Evolutionary conservation across 2,113 vertebrate genomes (phyloP).

Genomic region (Nothoprocta pentlandii): DNA sequence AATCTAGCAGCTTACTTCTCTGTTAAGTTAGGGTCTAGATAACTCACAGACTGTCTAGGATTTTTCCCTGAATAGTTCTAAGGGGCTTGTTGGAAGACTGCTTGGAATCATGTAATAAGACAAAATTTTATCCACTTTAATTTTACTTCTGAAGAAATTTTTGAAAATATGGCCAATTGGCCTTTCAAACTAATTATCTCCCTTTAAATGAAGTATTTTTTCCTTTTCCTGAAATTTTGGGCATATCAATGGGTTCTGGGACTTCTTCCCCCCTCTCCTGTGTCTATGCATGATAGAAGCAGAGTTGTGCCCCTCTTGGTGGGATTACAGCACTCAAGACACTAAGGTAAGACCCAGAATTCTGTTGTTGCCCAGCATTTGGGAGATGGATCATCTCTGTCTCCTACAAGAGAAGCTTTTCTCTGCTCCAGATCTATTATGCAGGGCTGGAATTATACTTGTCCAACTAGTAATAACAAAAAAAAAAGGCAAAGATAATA

Average conservation of each 20-base stretch:
- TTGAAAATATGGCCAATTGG: background rate
- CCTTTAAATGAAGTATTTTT: background rate
- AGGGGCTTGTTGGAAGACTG: background rate
- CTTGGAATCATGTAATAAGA: background rate
- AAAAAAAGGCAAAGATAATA: fast-evolving
- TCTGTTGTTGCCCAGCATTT: background rate
- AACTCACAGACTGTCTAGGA: background rate
- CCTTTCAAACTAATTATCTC: fast-evolving
- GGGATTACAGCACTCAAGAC: background rate
- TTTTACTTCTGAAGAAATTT: background rate
- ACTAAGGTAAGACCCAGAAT: fast-evolving
- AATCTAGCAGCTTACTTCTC: constrained; percentile 8
- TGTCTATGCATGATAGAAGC: background rate
- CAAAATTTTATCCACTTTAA: background rate
- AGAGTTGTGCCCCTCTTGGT: fast-evolving
- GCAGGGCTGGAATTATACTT: background rate
- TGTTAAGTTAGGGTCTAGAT: constrained; percentile 19
- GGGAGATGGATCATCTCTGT: background rate
- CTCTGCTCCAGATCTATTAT: background rate
- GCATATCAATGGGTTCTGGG: fast-evolving
- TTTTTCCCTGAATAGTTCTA: background rate
- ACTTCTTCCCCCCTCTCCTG: background rate
- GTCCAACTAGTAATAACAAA: background rate
- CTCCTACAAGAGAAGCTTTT: background rate
- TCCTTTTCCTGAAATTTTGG: background rate